Evolutionary conservation across 2,888 invertebrate genomes (phyloP).

Genomic region (Synergus japonicus): DNA sequence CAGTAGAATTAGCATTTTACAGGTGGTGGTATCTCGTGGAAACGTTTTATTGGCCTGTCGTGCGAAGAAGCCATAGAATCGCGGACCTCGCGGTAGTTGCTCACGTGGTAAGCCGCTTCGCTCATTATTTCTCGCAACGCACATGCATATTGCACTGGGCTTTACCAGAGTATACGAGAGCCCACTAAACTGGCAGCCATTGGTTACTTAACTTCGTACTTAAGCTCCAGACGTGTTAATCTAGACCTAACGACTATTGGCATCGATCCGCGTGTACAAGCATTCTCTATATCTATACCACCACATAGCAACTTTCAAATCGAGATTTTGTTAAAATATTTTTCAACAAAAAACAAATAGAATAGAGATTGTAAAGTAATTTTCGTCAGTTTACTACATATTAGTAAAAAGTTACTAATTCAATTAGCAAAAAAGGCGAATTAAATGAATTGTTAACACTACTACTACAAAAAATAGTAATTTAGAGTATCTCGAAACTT

Average conservation of each 20-base stretch:
- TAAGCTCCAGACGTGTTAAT: conserved; percentile 65
- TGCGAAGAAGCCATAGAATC: conserved; percentile 73
- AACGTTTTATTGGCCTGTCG: conserved; percentile 75
- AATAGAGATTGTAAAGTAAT: too few species aligned
- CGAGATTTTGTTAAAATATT: too few species aligned
- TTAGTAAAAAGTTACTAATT: too few species aligned
- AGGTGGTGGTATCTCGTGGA: conserved; percentile 65
- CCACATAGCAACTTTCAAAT: not conserved
- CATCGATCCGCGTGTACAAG: conserved; percentile 44
- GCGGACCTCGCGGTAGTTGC: conserved; percentile 49
- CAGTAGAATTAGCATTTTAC: conserved; percentile 73
- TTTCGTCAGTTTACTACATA: too few species aligned
- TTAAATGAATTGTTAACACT: too few species aligned
- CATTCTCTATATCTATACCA: not conserved
- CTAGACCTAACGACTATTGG: conserved; percentile 56
- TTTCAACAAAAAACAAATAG: too few species aligned
- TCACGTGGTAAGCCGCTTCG: conserved; percentile 59
- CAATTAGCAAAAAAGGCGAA: too few species aligned
- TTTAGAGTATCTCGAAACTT: not conserved
- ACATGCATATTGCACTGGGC: conserved; percentile 58
- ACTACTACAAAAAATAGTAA: too few species aligned
- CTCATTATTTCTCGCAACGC: conserved; percentile 62
- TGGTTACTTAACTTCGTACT: conserved; percentile 60
- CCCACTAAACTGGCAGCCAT: conserved; percentile 60
- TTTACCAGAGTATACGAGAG: conserved; percentile 43